Conservation (phyloP, 2,797 vertebrate genomes). For the Myotis planiceps region DNA sequence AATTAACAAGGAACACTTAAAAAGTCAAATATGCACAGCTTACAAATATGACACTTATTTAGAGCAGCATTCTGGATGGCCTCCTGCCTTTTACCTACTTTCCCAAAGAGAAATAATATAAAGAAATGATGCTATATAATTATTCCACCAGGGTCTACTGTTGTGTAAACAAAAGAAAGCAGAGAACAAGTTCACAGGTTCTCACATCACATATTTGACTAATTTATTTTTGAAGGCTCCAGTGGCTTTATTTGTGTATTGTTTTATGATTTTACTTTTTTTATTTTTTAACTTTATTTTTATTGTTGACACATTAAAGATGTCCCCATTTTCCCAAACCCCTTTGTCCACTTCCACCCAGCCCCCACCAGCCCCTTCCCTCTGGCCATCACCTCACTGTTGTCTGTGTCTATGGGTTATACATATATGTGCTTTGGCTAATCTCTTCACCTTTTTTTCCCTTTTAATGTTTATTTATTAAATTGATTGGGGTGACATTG, state of each 20-base stretch:
- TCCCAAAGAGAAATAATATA: not conserved
- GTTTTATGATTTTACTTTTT: not conserved
- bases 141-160: not conserved
- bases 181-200: not conserved
- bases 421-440: not conserved
- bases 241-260: not conserved
- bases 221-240: not conserved
- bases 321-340: not conserved
- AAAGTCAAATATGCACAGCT: not conserved
- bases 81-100: not conserved
- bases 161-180: not conserved
- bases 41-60: not conserved
- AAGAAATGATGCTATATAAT: not conserved
- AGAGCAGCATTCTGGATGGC: not conserved
- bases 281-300: not conserved
- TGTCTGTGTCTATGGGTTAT: not conserved
- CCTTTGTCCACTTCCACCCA: not conserved
- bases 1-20: slow-evolving; percentile 7
- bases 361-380: not conserved
- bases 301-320: not conserved
- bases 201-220: not conserved
- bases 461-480: too few species aligned
- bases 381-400: not conserved
- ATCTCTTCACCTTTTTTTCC: not conserved
- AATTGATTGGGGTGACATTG: too few species aligned